Base-by-base conservation (phyloP, 2,888 invertebrate genomes). In the Mythimna albipuncta region DNA sequence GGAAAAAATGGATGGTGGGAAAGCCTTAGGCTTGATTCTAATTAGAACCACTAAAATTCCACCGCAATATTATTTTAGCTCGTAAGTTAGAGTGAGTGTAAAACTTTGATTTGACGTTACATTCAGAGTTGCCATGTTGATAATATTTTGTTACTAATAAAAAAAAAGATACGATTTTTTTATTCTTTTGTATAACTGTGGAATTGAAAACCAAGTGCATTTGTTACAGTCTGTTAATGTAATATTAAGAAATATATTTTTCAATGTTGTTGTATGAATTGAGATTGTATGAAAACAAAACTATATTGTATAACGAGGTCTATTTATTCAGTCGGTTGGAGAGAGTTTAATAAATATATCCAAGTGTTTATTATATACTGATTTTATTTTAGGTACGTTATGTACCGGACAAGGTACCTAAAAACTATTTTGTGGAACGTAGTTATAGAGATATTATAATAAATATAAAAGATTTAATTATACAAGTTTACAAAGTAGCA, bases 161-260 rank as follows among this genome's bases (percentile, higher is more conserved):
- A 84, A 85, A 83, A 86, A 47, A 47, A 79, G 87, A 64, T 83
- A 79, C 64, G 79, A 74, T 83, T 89, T 85, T 86, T 84, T 84
- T 69, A 79, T 80, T 74, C 19, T 88, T 87, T 85, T 79, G 83
- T 74, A 85, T 88, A 88, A 83, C 85, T 88, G 88, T 92, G 90
- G 89, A 91, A 90, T 91, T 91, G 88, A 90, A 88, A 91, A 90
- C 86, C 89, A 92, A 91, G 92, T 94, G 95, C 94, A 94, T 95
- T 95, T 95, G 93, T 91, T 91, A 91, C 75, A 86, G 86, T 89
- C 85, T 91, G 88, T 86, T 90, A 88, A 78, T 88, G 85, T 88
- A 88, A 86, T 90, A 81, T 86, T 88, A 87, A 87, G 80, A 82
- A 79, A 89, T 89, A 90, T 91, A 92, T 92, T 91, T 91, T 91